phyloP scores from a whole-genome alignment of 2,113 vertebrate species.

The Caracal caracal region DNA sequence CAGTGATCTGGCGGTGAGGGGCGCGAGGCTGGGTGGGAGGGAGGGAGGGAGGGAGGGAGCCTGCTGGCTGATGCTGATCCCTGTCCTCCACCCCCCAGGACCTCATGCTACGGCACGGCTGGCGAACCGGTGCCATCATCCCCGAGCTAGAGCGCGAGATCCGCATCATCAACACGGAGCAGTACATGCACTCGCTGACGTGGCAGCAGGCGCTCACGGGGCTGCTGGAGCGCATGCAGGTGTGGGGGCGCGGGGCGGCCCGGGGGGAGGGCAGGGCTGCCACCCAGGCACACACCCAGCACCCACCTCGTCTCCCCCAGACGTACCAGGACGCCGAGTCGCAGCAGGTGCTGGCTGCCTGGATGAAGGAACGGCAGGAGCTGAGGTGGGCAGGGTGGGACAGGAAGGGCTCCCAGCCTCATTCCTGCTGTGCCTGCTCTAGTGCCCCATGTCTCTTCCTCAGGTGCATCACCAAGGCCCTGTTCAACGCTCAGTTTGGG shows the following conservation, averaged over 20 bases:
- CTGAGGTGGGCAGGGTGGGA: constrained; percentile 82
- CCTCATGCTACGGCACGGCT: constrained; percentile 89
- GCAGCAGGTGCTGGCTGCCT: constrained; percentile 86
- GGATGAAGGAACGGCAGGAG: constrained; percentile 90
- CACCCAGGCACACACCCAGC: fast-evolving
- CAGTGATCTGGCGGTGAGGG: constrained; percentile 95
- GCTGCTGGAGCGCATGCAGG: constrained; percentile 90
- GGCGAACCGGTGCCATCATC: constrained; percentile 90
- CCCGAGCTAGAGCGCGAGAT: constrained; percentile 89
- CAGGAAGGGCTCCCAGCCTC: fast-evolving
- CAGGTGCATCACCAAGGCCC: constrained; percentile 89
- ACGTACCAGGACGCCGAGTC: constrained; percentile 89
- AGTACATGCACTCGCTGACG: constrained; percentile 91
- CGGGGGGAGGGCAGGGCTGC: fast-evolving
- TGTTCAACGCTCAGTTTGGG: constrained; percentile 90
- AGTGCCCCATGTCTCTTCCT: not conserved
- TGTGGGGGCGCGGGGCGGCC: not conserved
- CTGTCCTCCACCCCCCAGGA: constrained; percentile 77
- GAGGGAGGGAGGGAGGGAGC: fast-evolving
- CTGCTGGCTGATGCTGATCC: not conserved
- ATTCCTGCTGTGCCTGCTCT: fast-evolving
- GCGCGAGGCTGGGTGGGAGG: not conserved
- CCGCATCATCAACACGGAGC: constrained; percentile 89
- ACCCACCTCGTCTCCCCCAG: constrained; percentile 67
- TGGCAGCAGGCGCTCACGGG: constrained; percentile 91